Base-by-base conservation (phyloP, 2,888 invertebrate genomes). In the Galeopsomyia nigrocyanea region DNA sequence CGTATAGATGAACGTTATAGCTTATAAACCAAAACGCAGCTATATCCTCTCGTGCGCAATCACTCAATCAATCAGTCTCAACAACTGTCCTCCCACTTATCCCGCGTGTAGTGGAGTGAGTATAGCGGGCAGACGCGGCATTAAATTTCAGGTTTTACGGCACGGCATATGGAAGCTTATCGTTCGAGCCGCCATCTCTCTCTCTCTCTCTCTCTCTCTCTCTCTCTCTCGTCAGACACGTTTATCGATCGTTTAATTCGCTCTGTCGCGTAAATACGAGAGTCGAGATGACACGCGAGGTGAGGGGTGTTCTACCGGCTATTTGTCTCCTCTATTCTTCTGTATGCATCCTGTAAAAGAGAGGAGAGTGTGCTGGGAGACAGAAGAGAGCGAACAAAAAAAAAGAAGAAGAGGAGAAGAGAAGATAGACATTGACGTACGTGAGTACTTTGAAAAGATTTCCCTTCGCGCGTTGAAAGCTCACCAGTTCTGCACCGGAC, bases 171-270 rank as follows among this genome's bases (percentile, higher is more conserved):
- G 17, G 10, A 21, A 39, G 56, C n/a, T 39, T 39, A 22, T 47
- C 64, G n/a, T 21, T 39, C 26, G 21, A 50, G 39, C 22, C 13
- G 46, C 21, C n/a, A n/a, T n/a, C n/a, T n/a, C n/a, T n/a, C n/a
- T n/a, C n/a, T 26, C 26, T 26, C 26, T 62, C 13, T 7, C 39
- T 26, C 26, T 26, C 26, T 62, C 13, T 7, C 39, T 26, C 26
- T 26, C 26, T 26, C 26, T 26, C 26, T 62, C 13, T 7, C 39
- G 51, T 56, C 75, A 72, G 76, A 74, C 72, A 55, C 64, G 72
- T 72, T 67, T 72, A 74, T 76, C 72, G 74, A 76, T 74, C 69
- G 73, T 50, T 60, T 71, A 39, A 39, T 39, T 39, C 39, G 39
- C 39, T 39, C 39, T 39, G 39, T 39, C 39, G 39, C 39, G 39